Base-by-base conservation (phyloP, 2,797 vertebrate species). In the Macropus fuliginosus region DNA sequence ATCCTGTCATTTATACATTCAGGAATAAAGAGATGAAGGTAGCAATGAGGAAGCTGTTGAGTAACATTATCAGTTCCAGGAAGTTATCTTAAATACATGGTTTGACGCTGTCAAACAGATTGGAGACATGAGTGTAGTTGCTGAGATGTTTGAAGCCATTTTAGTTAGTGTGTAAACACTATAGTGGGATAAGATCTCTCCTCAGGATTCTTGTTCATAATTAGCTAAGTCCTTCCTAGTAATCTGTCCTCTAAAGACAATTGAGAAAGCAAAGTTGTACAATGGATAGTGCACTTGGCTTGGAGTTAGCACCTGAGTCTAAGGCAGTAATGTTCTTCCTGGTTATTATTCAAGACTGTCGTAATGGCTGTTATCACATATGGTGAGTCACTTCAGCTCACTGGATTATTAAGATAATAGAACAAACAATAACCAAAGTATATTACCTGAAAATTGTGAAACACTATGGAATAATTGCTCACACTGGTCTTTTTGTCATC, bases 1-100 rank as follows among this genome's bases (percentile, higher is more conserved):
- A 98, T 91, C 96, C 97, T 16, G 92, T 96, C 28, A 97, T 98
- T 93, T 98, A 97, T n/a, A 97, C 96, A 4, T 94, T 97, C 46
- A 97, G 96, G 54, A 97, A 97, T 57, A 97, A 95, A n/a, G 97
- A 95, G 40, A 97, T 97, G 92, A 94, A 97, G 95, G 40, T 81
- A 16, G 74, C 74, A 46, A 81, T 81, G 74, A 81, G 21, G 12
- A 81, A 81, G 74, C 40, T 81, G 40, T 81, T 81, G 8, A 46
- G 74, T 81, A 81, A 81, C 9, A 81, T 74, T 6, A 74, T 81
- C 3, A 81, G 40, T 81, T 81, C 40, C 18, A 81, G 21, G 21
- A 81, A 81, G 40, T 46, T 46, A 8, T 46, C 29, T 46, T 81
- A 81, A 81, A 46, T 81, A 81, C 34, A 66, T 66, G 10, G 8